Evolutionary conservation across 1,140 invertebrate genomes (phyloP).

Genomic region (Acromyrmex charruanus): DNA sequence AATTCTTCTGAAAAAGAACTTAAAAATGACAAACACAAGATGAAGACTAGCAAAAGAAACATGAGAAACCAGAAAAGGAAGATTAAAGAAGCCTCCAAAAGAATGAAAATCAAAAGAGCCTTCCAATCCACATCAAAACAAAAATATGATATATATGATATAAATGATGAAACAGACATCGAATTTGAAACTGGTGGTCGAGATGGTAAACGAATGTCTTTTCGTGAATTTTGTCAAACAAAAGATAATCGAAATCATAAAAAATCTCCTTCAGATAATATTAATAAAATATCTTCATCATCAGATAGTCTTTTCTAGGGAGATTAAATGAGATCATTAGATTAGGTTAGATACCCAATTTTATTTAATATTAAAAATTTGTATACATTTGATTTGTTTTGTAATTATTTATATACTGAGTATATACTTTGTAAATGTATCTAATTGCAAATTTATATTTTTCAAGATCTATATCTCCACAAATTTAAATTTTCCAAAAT

Average conservation of each 20-base stretch:
- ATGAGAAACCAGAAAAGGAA: neutral
- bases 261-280: no score
- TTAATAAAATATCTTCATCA: no score
- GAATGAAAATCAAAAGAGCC: neutral
- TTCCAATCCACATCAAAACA: neutral
- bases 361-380: no score
- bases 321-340: neutral
- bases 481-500: neutral
- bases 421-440: neutral
- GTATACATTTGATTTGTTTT: neutral
- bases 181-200: neutral
- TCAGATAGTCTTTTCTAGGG: neutral
- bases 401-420: neutral
- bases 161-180: neutral
- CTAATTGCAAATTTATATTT: neutral
- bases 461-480: neutral
- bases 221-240: constrained; percentile 23
- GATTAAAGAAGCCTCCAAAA: neutral
- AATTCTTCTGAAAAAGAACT: neutral
- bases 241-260: neutral
- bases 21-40: neutral
- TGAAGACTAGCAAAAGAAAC: neutral
- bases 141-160: neutral
- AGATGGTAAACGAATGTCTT: neutral
- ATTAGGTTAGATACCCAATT: no score